Percentiles rank a stretch among this genome's conserved stretches.
Evolutionary conservation across 2,797 vertebrate species (phyloP).

Genomic region (Onychomys arenicola): DNA sequence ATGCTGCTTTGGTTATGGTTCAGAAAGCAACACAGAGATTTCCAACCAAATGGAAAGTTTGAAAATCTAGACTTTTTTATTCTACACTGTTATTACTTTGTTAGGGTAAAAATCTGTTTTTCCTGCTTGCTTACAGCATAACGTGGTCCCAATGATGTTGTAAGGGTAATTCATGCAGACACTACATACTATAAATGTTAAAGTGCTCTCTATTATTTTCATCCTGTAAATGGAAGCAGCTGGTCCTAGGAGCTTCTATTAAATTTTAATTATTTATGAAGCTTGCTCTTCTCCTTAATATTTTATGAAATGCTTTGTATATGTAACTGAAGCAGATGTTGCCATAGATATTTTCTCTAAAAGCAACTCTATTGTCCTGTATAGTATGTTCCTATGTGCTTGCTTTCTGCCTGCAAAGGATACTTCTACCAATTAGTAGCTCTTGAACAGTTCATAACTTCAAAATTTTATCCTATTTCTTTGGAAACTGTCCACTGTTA

Average conservation of each 20-base stretch:
- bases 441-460: slow-evolving; percentile 54
- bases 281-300: slow-evolving; percentile 70
- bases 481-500: slow-evolving; percentile 45
- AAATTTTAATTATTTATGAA: slow-evolving; percentile 79
- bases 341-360: slow-evolving; percentile 62
- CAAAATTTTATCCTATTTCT: slow-evolving; percentile 46
- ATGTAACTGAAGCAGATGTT: slow-evolving; percentile 68
- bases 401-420: slow-evolving; percentile 54
- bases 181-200: slow-evolving; percentile 7
- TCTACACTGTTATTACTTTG: slow-evolving; percentile 22
- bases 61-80: background rate
- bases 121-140: slow-evolving; percentile 17
- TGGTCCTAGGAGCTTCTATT: slow-evolving; percentile 61
- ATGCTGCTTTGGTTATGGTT: slow-evolving; percentile 16
- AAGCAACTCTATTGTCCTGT: background rate
- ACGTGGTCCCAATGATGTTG: slow-evolving; percentile 25
- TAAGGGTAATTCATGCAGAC: slow-evolving; percentile 29
- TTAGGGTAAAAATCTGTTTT: background rate
- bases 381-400: slow-evolving; percentile 42
- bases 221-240: slow-evolving; percentile 44
- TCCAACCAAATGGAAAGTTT: slow-evolving; percentile 15
- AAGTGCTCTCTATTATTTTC: background rate
- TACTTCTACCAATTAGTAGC: background rate
- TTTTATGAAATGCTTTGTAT: slow-evolving; percentile 68
- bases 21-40: slow-evolving; percentile 39